These are phyloP conservation scores for Stenchaetothrips biformis DNA, from an alignment of 2,888 invertebrate species.

Conservation along the genomic window DNA sequence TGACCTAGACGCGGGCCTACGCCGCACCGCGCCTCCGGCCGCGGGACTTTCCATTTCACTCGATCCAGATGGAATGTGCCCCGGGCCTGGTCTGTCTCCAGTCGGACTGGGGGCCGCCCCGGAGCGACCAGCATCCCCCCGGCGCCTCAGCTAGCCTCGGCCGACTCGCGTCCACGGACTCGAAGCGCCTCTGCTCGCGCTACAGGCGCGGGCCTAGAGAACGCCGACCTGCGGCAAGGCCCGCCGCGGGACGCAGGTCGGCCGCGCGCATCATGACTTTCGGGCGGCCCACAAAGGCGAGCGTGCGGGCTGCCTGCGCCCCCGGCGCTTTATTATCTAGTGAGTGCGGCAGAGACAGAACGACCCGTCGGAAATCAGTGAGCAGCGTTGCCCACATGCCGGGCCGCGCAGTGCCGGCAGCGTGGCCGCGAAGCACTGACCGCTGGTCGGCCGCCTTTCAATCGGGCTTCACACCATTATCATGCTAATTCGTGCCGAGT, in stretches of 20 bases:
- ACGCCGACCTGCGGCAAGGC: too few species aligned
- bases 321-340: background rate
- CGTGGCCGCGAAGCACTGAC: background rate
- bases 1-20: background rate
- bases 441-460: background rate
- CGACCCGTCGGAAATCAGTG: background rate
- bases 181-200: too few species aligned
- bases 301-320: background rate
- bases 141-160: background rate
- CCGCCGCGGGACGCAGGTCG: too few species aligned
- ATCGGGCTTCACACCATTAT: background rate
- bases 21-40: background rate
- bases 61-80: background rate
- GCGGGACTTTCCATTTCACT: constrained; percentile 14
- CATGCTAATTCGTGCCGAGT: too few species aligned
- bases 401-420: background rate
- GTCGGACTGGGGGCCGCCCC: background rate
- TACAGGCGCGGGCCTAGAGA: too few species aligned
- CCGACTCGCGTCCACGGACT: background rate
- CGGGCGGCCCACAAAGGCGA: too few species aligned
- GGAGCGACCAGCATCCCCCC: background rate
- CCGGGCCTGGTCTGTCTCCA: background rate
- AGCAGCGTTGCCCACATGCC: background rate
- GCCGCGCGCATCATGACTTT: too few species aligned
- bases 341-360: background rate